Percentiles rank a stretch among this genome's conserved stretches.
These are phyloP conservation scores for Dasypus novemcinctus DNA, from an alignment of 2,113 vertebrate genomes.

Conservation along the genomic window DNA sequence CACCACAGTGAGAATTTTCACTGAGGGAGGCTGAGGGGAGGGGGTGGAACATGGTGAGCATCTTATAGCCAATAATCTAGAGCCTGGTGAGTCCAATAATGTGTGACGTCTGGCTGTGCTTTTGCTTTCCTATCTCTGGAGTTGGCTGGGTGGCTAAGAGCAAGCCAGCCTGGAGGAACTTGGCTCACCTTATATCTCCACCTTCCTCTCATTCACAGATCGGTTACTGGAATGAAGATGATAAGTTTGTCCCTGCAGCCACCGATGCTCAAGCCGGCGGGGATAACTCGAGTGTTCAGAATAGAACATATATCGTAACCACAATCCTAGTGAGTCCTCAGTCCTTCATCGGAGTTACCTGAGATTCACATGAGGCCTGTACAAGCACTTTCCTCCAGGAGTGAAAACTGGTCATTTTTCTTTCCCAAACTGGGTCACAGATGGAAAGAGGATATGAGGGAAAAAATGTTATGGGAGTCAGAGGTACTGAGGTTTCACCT, in stretches of 20 bases:
- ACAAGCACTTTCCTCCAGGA: background rate
- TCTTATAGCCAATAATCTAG: background rate
- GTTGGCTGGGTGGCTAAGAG: background rate
- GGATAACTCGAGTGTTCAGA: slow-evolving; percentile 92
- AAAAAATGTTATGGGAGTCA: background rate
- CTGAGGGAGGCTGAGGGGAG: background rate
- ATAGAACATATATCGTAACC: slow-evolving; percentile 97
- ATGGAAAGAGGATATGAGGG: background rate
- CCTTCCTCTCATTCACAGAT: slow-evolving; percentile 85
- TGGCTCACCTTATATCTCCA: background rate
- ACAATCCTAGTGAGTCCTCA: slow-evolving; percentile 93
- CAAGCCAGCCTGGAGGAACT: background rate
- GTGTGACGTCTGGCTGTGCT: background rate
- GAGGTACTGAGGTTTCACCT: background rate
- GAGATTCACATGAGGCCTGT: background rate
- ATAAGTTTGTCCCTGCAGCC: slow-evolving; percentile 93
- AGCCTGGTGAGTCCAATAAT: background rate
- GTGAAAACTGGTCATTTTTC: background rate
- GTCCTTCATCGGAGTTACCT: background rate
- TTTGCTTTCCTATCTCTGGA: background rate
- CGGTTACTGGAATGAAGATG: slow-evolving; percentile 98
- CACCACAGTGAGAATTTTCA: background rate
- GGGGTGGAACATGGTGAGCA: background rate
- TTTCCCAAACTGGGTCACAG: background rate
- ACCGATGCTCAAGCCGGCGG: slow-evolving; percentile 89